phyloP scores from a whole-genome alignment of 92 coral and sea anemone genomes.

The Isaurus tuberculatus region DNA sequence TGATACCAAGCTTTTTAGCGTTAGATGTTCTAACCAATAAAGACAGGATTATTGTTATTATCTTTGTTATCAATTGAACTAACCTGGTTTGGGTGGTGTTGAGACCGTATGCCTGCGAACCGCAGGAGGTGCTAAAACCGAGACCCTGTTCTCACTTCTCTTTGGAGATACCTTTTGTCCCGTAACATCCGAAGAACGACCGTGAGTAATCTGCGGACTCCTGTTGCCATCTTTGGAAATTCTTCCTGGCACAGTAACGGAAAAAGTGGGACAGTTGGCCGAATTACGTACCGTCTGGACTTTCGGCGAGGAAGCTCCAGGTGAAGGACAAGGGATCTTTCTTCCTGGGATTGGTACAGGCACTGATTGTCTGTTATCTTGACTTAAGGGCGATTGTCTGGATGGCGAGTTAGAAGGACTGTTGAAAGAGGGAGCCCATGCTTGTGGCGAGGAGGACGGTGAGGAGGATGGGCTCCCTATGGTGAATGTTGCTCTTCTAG shows the following conservation, averaged over 20 bases:
- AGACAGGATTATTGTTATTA: not conserved
- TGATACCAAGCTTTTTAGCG: not conserved
- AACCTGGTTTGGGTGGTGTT: slow-evolving; percentile 30
- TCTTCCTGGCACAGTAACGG: slow-evolving; percentile 3
- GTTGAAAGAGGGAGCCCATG: slow-evolving; percentile 50
- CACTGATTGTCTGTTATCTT: slow-evolving; percentile 43
- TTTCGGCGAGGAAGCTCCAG: slow-evolving; percentile 28
- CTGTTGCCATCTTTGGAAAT: slow-evolving; percentile 2
- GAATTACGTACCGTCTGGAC: not conserved
- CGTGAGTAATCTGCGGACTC: slow-evolving; percentile 28
- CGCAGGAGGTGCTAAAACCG: slow-evolving; percentile 10
- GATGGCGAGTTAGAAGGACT: slow-evolving; percentile 67
- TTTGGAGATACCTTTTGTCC: slow-evolving; percentile 22
- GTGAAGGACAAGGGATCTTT: slow-evolving; percentile 25
- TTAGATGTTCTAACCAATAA: not conserved
- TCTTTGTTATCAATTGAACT: not conserved
- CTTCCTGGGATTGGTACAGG: slow-evolving; percentile 36
- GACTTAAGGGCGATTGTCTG: slow-evolving; percentile 66
- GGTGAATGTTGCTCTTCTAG: slow-evolving; percentile 85
- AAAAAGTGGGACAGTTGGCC: slow-evolving; percentile 15
- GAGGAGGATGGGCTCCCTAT: slow-evolving; percentile 90
- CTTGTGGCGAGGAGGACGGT: slow-evolving; percentile 77
- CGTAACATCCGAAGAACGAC: slow-evolving; percentile 1
- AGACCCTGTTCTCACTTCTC: slow-evolving; percentile 22
- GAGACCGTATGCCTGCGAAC: slow-evolving; percentile 35